These are phyloP conservation scores for Phylloscopus whistleri DNA, from an alignment of 2,113 vertebrate species.

Conservation along the genomic window DNA sequence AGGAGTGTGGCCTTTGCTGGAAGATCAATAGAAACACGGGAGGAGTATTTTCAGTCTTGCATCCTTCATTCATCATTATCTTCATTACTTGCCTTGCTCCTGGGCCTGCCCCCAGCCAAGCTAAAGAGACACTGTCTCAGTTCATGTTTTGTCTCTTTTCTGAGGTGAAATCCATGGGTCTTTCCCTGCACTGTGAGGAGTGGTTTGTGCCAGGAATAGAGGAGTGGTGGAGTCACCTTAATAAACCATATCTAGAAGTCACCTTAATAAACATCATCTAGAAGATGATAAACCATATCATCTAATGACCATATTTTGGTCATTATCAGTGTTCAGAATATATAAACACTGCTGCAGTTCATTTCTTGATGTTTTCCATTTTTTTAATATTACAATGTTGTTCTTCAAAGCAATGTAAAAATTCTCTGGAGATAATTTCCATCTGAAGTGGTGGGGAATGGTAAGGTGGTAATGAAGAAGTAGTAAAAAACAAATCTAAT, in stretches of 20 bases:
- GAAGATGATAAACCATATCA: no score
- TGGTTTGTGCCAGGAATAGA: not conserved
- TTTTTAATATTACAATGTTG: not conserved
- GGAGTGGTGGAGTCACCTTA: no score
- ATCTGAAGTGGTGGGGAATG: not conserved
- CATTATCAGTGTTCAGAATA: not conserved
- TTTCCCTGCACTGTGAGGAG: not conserved
- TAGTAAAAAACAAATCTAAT: not conserved
- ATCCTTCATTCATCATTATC: constrained; percentile 59
- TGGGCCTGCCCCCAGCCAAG: not conserved
- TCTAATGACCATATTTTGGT: not conserved
- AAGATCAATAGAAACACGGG: constrained; percentile 35
- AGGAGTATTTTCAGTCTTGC: constrained; percentile 46
- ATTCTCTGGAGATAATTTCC: not conserved
- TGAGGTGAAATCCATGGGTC: not conserved
- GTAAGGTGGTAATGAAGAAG: not conserved
- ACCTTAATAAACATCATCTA: no score
- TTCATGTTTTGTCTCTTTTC: not conserved
- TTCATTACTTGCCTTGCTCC: not conserved
- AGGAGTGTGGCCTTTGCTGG: constrained; percentile 40
- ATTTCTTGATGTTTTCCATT: not conserved
- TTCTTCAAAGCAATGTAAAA: not conserved
- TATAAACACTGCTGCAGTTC: not conserved
- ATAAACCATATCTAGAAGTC: no score
- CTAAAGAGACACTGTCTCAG: not conserved